These are phyloP conservation scores for Clostera curtula DNA, from an alignment of 2,888 invertebrate species.

Conservation along the genomic window DNA sequence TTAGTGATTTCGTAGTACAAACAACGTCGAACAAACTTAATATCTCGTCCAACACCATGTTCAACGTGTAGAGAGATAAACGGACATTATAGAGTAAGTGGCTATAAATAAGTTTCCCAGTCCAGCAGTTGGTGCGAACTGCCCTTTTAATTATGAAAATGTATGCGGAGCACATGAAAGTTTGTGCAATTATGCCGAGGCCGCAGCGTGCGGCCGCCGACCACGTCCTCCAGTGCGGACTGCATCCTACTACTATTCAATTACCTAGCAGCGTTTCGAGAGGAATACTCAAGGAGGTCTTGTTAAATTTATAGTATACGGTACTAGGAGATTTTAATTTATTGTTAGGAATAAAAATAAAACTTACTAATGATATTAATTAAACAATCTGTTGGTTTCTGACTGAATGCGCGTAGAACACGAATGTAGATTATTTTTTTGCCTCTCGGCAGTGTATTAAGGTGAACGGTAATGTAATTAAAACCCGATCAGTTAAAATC, in stretches of 20 bases:
- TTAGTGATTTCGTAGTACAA: too few relatives aligned
- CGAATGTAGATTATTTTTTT: too few relatives aligned
- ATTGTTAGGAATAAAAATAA: neutral
- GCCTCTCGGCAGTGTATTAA: too few relatives aligned
- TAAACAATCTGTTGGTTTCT: too few relatives aligned
- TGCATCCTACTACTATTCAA: conserved; percentile 60
- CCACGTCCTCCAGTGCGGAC: conserved; percentile 54
- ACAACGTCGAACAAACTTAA: too few relatives aligned
- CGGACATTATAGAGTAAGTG: conserved; percentile 42
- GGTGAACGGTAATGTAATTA: too few relatives aligned
- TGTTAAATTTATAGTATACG: conserved; percentile 27
- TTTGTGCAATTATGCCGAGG: conserved; percentile 67
- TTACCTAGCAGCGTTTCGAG: conserved; percentile 45
- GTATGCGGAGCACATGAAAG: conserved; percentile 72
- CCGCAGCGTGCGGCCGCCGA: conserved; percentile 46
- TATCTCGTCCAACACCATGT: too few relatives aligned
- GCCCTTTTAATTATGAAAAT: conserved; percentile 72
- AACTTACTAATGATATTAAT: too few relatives aligned
- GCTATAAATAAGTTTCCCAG: conserved; percentile 52
- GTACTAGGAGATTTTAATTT: neutral
- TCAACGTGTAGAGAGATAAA: conserved; percentile 20
- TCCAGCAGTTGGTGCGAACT: conserved; percentile 59
- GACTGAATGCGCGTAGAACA: too few relatives aligned
- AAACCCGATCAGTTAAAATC: too few relatives aligned
- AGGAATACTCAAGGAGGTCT: conserved; percentile 49